phyloP scores from a whole-genome alignment of 2,797 vertebrate genomes.

The Otolemur crassicaudatus region DNA sequence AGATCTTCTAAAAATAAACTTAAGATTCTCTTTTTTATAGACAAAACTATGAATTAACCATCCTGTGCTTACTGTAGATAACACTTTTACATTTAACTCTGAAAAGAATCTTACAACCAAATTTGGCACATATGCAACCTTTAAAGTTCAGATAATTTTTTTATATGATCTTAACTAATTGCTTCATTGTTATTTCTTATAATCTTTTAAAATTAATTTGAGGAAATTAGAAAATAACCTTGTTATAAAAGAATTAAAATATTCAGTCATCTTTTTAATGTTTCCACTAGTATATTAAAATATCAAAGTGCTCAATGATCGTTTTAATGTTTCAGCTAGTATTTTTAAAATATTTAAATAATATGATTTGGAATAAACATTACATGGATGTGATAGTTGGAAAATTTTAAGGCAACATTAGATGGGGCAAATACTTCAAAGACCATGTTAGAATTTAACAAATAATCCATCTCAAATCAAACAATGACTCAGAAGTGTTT shows the following conservation, averaged over 20 bases:
- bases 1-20: conserved; percentile 60
- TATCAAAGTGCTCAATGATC: background rate
- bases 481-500: conserved; percentile 36
- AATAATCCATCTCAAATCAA: conserved; percentile 25
- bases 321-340: background rate
- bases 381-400: background rate
- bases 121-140: background rate
- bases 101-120: background rate
- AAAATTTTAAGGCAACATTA: conserved; percentile 2
- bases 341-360: conserved; percentile 10
- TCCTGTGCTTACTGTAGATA: background rate
- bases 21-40: conserved; percentile 62
- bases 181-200: background rate
- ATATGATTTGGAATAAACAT: conserved; percentile 4
- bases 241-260: conserved; percentile 3
- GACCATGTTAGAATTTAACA: conserved; percentile 34
- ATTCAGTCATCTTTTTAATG: background rate
- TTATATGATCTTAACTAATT: conserved; percentile 17
- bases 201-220: conserved; percentile 43
- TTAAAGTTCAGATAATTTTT: conserved; percentile 41
- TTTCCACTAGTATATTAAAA: conserved; percentile 27
- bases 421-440: background rate
- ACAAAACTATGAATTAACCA: conserved; percentile 30
- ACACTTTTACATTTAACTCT: conserved; percentile 17
- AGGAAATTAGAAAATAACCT: conserved; percentile 53